These are phyloP conservation scores for Tinea pellionella DNA, from an alignment of 2,888 invertebrate species.

Conservation along the genomic window DNA sequence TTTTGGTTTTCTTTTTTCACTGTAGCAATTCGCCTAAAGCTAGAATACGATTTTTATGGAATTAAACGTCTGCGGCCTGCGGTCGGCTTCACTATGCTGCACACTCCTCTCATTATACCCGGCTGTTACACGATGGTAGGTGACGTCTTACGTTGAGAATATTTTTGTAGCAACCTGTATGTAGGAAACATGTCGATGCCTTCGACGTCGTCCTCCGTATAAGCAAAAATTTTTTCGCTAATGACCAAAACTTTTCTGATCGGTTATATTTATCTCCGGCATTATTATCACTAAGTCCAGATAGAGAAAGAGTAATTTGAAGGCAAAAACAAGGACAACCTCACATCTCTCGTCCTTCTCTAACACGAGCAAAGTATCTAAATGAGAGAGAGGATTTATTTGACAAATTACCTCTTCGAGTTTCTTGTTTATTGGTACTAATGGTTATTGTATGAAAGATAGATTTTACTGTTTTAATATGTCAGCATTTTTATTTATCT, in stretches of 20 bases:
- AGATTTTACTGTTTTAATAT: neutral
- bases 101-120: no score
- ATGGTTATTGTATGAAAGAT: neutral
- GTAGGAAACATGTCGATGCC: neutral
- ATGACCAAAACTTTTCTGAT: slow-evolving; percentile 36
- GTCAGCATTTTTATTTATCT: neutral
- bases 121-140: no score
- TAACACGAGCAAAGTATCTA: slow-evolving; percentile 25
- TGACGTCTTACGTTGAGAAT: no score
- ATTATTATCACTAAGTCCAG: slow-evolving; percentile 26
- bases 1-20: neutral
- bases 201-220: neutral
- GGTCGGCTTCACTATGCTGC: no score
- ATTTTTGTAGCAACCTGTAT: neutral
- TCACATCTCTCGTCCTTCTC: slow-evolving; percentile 21
- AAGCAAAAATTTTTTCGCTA: slow-evolving; percentile 29
- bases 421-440: slow-evolving; percentile 38
- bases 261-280: slow-evolving; percentile 29
- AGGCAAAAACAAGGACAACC: neutral
- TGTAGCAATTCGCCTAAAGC: no score
- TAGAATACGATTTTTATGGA: no score
- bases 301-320: slow-evolving; percentile 19
- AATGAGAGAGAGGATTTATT: slow-evolving; percentile 49
- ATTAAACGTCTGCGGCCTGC: no score
- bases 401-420: slow-evolving; percentile 63